Evolutionary conservation across 2,797 vertebrate genomes (phyloP), one percentile per base, ranked within the genome.

Genomic region (Falco berigora): DNA sequence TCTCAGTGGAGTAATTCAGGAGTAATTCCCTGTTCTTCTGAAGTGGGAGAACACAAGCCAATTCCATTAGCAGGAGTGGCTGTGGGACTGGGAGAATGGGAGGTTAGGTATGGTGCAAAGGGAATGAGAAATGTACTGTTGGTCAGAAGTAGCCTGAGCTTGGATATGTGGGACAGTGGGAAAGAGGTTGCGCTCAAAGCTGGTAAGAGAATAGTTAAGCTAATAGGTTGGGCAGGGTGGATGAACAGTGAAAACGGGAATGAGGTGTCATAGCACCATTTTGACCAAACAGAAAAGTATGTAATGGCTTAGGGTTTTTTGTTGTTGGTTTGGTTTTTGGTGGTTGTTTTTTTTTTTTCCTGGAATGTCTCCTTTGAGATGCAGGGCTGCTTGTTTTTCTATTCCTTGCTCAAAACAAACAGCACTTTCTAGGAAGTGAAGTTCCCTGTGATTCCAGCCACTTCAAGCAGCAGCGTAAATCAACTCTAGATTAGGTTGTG

Each of bases 131-230:
- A 38, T 32, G 22, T 0, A 1, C 9, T n/a, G 34, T 12, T 47
- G 56, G 23, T 27, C 30, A 20, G 75, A 74, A 14, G 12, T 47
- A 21, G 11, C 23, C 10, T 27, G 63, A 56, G n/a, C 40, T 73
- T 56, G 78, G 36, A 2, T 38, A 5, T 0, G 0, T 46, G 46
- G 53, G 34, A 18, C 8, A 28, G 12, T 30, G 38, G 78, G 66
- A 52, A 67, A 30, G 58, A 67, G 30, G 4, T 40, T 14, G 53
- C 27, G 25, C 46, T 77, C 34, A 19, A 24, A 73, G 4, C 5
- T 61, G 47, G 14, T 27, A 52, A 42, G 55, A 55, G 13, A 20
- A 21, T 24, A 42, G 25, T 49, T 79, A 24, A 49, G 36, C 17
- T 47, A 8, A 52, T 27, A 52, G 36, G 36, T 42, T 66, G 52